Conservation (phyloP, 2,113 vertebrate species). For the Ceratotherium simum region DNA sequence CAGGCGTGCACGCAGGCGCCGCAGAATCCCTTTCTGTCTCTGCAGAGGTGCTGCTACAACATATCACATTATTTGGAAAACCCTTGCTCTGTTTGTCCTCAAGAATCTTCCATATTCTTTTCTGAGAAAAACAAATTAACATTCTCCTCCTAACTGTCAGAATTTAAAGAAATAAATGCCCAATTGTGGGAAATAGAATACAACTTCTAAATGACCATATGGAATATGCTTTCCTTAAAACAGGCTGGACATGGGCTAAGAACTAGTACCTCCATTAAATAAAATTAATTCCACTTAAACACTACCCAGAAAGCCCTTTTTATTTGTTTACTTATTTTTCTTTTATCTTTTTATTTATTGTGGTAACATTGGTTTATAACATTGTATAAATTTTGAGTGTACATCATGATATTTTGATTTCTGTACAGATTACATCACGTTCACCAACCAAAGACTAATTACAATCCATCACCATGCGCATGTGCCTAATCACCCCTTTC, state of each 20-base stretch:
- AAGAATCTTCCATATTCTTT: neutral
- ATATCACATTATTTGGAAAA: neutral
- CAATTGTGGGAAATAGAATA: neutral
- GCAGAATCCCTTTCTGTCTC: neutral
- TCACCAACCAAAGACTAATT: too few relatives aligned
- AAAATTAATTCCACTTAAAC: neutral
- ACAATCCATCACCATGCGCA: too few relatives aligned
- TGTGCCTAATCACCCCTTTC: too few relatives aligned
- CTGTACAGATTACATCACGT: too few relatives aligned
- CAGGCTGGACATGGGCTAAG: neutral
- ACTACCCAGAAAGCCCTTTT: neutral
- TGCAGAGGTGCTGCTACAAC: neutral
- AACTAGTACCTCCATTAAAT: neutral
- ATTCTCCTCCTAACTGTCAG: neutral
- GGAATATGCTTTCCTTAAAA: neutral
- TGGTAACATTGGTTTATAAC: too few relatives aligned
- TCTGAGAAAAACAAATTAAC: neutral
- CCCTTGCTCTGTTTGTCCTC: neutral
- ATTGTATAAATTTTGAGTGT: too few relatives aligned
- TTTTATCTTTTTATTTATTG: too few relatives aligned
- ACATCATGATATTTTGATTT: too few relatives aligned
- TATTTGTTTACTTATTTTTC: too few relatives aligned
- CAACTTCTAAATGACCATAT: neutral
- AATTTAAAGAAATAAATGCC: neutral
- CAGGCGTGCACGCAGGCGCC: fast-evolving